Evolutionary conservation across 1,140 invertebrate genomes (phyloP), one percentile per base, ranked within the genome.

Genomic region (Drosophila miranda): DNA sequence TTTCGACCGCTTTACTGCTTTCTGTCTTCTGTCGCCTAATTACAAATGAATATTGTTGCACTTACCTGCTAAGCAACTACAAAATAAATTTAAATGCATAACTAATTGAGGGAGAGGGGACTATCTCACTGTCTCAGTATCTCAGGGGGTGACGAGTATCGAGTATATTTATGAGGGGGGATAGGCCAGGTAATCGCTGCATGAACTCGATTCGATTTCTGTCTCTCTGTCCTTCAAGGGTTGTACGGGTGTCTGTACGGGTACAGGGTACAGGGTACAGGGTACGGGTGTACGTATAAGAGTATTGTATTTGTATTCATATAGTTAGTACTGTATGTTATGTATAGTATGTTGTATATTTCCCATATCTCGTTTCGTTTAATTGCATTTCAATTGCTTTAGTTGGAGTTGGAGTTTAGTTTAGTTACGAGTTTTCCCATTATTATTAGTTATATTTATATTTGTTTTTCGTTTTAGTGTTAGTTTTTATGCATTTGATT

Each of bases 11-110:
- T 41, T 53, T 62, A 54, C 62, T 68, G 64, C 68, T 38, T 52
- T 21, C 9, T 16, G 50, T 26, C 38, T 46, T 55, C 50, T 50
- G n/a, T 68, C 43, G 61, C 78, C 73, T 82, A 83, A 82, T 79
- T 82, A 80, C 71, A 76, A 66, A 62, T 68, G 43, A 64, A 72
- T 41, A 81, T 74, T 54, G 51, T 52, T 57, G 51, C 66, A 87
- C 82, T 87, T 88, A 88, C 82, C 83, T 87, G 78, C 78, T 75
- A 89, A 69, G 61, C 60, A 79, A 71, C 42, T 69, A 82, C 64
- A 63, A 66, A 86, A 84, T 44, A 64, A 63, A 60, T 56, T 66
- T 50, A 67, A 70, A 71, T 84, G 57, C 51, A 68, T 51, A 67
- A 69, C 77, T 86, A 74, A 81, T 56, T 72, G 38, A 49, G 51